Evolutionary conservation across 2,888 invertebrate species (phyloP).

Genomic region (Tinea pellionella): DNA sequence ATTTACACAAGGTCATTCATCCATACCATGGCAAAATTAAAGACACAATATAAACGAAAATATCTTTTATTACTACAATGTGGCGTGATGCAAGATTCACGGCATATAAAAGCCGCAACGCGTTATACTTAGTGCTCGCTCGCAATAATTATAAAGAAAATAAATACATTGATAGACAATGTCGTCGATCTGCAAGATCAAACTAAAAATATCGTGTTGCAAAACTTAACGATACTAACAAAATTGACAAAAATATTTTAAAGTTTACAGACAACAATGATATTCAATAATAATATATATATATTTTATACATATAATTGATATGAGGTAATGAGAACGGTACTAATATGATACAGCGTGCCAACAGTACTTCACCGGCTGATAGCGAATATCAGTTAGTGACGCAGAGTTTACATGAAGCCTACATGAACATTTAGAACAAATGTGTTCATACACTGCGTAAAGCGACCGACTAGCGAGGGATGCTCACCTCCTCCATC

Average conservation of each 20-base stretch:
- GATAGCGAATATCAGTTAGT: not conserved
- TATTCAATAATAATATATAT: not conserved
- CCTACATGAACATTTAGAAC: not conserved
- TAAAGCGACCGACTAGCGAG: not conserved
- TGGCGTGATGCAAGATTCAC: slow-evolving; percentile 6
- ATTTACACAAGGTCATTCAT: no score
- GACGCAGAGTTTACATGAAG: not conserved
- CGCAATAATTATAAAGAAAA: slow-evolving; percentile 7
- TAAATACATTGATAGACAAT: slow-evolving; percentile 11
- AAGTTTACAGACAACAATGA: slow-evolving; percentile 8
- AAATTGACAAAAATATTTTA: slow-evolving; percentile 8
- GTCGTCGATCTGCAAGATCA: not conserved
- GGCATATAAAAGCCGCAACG: not conserved
- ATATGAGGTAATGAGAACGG: slow-evolving; percentile 12
- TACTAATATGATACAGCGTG: not conserved
- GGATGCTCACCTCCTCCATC: not conserved
- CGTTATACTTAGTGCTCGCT: slow-evolving; percentile 9
- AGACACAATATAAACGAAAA: slow-evolving; percentile 63
- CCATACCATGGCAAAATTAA: slow-evolving; percentile 31
- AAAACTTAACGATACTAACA: slow-evolving; percentile 13
- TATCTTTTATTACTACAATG: slow-evolving; percentile 67
- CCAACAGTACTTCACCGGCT: not conserved
- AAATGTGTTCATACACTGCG: not conserved
- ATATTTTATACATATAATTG: not conserved
- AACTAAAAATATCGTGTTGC: not conserved